Evolutionary conservation across 2,113 vertebrate genomes (phyloP).

Genomic region (Oxygymnocypris stewartii): DNA sequence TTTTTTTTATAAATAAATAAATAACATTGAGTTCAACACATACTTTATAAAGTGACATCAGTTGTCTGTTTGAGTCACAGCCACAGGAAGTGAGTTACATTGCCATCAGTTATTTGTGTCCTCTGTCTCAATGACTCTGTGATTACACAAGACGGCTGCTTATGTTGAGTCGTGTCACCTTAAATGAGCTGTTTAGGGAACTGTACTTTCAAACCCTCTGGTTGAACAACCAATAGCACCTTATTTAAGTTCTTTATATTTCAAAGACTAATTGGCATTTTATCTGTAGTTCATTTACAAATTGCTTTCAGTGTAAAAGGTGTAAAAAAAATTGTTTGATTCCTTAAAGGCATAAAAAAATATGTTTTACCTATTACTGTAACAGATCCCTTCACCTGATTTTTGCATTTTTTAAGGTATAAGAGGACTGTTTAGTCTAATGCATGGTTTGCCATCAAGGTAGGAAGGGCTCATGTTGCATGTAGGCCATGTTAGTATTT

Average conservation of each 20-base stretch:
- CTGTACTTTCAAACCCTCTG: neutral
- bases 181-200: neutral
- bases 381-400: neutral
- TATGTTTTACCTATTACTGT: neutral
- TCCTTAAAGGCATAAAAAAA: neutral
- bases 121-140: slow-evolving; percentile 8
- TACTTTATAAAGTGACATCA: neutral
- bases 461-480: neutral
- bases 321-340: neutral
- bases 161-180: slow-evolving; percentile 33
- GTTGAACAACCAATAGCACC: neutral
- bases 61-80: neutral
- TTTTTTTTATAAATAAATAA: neutral
- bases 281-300: neutral
- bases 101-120: slow-evolving; percentile 27
- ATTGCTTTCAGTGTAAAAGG: neutral
- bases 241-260: neutral
- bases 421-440: neutral
- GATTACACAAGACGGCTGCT: slow-evolving; percentile 1
- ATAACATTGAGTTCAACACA: neutral
- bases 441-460: neutral
- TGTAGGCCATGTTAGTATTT: slow-evolving; percentile 39
- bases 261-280: neutral
- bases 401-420: neutral
- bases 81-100: slow-evolving; percentile 38